A percentile compares a stretch with the other conserved stretches of the same genome.
phyloP scores from a whole-genome alignment of 2,113 vertebrate species.

The Platichthys stellatus region DNA sequence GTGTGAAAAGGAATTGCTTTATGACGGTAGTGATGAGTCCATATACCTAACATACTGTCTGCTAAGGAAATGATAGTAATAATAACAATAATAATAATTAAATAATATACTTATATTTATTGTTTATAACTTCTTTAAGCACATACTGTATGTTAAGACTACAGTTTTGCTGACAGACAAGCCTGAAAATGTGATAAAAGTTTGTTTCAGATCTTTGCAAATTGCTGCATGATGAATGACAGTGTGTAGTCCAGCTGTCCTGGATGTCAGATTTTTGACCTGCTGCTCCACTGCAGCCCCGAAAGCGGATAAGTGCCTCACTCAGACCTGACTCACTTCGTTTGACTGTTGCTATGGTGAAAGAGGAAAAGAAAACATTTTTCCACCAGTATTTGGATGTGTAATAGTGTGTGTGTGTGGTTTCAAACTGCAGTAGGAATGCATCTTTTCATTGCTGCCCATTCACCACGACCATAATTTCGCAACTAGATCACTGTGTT shows the following conservation, averaged over 20 bases:
- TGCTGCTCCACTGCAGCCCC: slow-evolving; percentile 20
- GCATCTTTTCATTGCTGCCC: slow-evolving; percentile 40
- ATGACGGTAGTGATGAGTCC: neutral
- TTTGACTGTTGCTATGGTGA: slow-evolving; percentile 74
- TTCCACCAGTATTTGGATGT: slow-evolving; percentile 48
- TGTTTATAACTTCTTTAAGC: no score
- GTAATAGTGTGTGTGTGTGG: slow-evolving; percentile 53
- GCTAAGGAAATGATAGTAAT: neutral
- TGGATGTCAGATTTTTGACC: slow-evolving; percentile 49
- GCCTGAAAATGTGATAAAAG: slow-evolving; percentile 6
- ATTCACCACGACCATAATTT: slow-evolving; percentile 50
- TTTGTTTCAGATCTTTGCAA: slow-evolving; percentile 29
- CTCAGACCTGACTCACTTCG: slow-evolving; percentile 55
- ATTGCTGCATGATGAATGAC: slow-evolving; percentile 38
- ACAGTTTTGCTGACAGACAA: neutral
- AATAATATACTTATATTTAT: no score
- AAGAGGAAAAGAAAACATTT: slow-evolving; percentile 59
- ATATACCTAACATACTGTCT: no score
- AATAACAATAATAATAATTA: neutral
- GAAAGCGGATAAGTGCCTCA: slow-evolving; percentile 59
- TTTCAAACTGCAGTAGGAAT: slow-evolving; percentile 44
- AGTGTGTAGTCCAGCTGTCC: slow-evolving; percentile 59
- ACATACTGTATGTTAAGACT: neutral
- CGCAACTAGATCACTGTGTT: slow-evolving; percentile 38
- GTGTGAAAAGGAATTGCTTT: neutral